phyloP scores from a whole-genome alignment of 2,797 vertebrate genomes.

The Thamnophis elegans region DNA sequence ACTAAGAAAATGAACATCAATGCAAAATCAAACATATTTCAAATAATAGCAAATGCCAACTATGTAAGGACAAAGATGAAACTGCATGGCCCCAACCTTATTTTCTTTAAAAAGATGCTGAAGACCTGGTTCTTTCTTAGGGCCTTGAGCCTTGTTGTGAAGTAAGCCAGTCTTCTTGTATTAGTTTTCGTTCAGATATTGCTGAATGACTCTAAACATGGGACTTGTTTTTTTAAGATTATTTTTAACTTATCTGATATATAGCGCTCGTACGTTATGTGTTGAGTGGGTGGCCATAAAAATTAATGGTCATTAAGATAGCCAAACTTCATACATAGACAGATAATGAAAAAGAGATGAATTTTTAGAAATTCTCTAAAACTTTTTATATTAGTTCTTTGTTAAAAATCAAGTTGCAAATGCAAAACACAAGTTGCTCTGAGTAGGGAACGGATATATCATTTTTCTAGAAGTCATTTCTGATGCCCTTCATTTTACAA shows the following conservation, averaged over 20 bases:
- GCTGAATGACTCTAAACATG: not conserved
- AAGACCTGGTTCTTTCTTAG: not conserved
- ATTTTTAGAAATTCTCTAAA: constrained; percentile 61
- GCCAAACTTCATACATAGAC: constrained; percentile 54
- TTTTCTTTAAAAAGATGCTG: not conserved
- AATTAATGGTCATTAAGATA: constrained; percentile 52
- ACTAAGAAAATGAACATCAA: not conserved
- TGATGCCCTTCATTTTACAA: constrained; percentile 45
- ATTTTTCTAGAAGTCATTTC: constrained; percentile 49
- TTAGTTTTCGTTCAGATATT: not conserved
- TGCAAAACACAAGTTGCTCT: constrained; percentile 52
- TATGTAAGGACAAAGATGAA: not conserved
- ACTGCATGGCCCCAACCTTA: not conserved
- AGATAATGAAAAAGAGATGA: constrained; percentile 47
- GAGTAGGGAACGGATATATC: constrained; percentile 51
- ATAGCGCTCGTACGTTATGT: not conserved
- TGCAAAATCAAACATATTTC: not conserved
- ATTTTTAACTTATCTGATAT: not conserved
- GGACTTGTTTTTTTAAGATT: not conserved
- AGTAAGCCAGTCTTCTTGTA: not conserved
- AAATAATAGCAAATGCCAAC: not conserved
- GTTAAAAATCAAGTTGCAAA: constrained; percentile 54
- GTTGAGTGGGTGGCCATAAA: not conserved
- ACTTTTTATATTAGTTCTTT: constrained; percentile 56
- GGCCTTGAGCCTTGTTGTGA: not conserved